These are phyloP conservation scores for Acanthosoma haemorrhoidale DNA, from an alignment of 2,888 invertebrate genomes.

Conservation along the genomic window DNA sequence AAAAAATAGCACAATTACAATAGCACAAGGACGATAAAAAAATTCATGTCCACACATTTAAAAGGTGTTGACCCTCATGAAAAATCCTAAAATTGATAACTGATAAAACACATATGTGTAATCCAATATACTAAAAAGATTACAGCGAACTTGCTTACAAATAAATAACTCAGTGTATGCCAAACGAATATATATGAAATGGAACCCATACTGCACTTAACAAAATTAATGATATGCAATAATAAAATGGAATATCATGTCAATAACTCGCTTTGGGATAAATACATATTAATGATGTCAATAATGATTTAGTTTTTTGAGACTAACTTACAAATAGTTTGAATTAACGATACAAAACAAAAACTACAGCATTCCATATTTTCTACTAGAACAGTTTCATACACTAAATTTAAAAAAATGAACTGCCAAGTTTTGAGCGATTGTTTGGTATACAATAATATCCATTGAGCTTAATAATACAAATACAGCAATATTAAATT, in stretches of 20 bases:
- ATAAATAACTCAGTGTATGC: background rate
- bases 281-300: too few species aligned
- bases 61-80: background rate
- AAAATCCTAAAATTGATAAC: background rate
- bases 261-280: too few species aligned
- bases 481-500: background rate
- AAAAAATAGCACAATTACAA: background rate
- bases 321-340: background rate
- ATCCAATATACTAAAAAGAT: background rate
- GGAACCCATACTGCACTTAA: conserved; percentile 3
- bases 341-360: background rate
- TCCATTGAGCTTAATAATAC: background rate
- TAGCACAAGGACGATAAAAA: too few species aligned
- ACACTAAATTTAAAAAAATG: background rate
- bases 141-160: background rate
- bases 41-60: background rate
- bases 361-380: background rate
- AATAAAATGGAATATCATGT: too few species aligned
- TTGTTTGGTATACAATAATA: background rate
- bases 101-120: background rate
- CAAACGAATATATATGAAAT: background rate
- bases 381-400: background rate
- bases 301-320: background rate
- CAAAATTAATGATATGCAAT: too few species aligned
- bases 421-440: background rate